Evolutionary conservation across 2,797 vertebrate species (phyloP), one percentile per base, ranked within the genome.

Genomic region (Pseudopleuronectes americanus): DNA sequence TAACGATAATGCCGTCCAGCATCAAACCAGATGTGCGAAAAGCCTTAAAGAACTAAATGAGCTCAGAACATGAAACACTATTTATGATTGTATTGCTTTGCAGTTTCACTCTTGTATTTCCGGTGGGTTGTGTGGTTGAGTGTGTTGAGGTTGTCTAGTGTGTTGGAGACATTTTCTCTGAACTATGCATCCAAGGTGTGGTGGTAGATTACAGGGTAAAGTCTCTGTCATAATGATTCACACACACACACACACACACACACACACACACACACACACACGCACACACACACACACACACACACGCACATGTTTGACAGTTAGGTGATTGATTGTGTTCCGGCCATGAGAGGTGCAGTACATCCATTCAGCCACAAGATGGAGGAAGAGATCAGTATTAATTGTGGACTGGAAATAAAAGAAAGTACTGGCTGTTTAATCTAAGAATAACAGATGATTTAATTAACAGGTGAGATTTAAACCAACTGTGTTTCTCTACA

Each of bases 321-420:
- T 5, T 24, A 8, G 33, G 22, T 3, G 3, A 47, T 3, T 3
- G 0, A 1, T 16, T 24, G 14, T 41, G 23, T 26, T 38, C 1
- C 0, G 9, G 16, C 5, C 17, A 3, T 8, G n/a, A 26, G 8
- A 4, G 1, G 51, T 2, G 68, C 76, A 90, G 71, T 80, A n/a
- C 57, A 33, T 22, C 0, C 0, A 0, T 73, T 43, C 13, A 8
- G 48, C 80, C 92, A 87, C 84, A 52, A 77, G 92, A 77, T 82
- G 81, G 86, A 48, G 57, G 17, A 24, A 88, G 82, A 91, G 81
- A 23, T 64, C 64, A 24, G 8, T 36, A 13, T 36, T 4, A 10
- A n/a, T n/a, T n/a, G 28, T 21, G 10, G 2, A 19, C 17, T 21
- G 1, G 41, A 14, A 1, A 16, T 10, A 38, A 38, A 13, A 4